Evolutionary conservation across 1,140 invertebrate genomes (phyloP).

Genomic region (Diorhabda elongata): DNA sequence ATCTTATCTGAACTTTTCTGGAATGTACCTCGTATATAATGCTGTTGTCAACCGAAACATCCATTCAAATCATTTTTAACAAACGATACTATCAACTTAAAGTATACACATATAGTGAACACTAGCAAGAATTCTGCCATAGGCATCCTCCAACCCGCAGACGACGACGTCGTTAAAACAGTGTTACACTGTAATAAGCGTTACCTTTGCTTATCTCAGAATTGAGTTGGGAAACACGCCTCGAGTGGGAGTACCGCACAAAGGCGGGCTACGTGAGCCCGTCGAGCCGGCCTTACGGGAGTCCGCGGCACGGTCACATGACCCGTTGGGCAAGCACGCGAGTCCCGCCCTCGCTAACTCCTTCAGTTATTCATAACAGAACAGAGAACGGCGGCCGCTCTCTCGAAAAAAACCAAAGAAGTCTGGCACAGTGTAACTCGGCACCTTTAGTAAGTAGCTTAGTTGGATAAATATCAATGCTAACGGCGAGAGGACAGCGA

Average conservation of each 20-base stretch:
- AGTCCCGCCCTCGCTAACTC: constrained; percentile 38
- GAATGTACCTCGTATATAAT: too few species aligned
- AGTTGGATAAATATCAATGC: not conserved
- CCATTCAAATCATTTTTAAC: too few species aligned
- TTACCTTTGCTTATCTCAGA: not conserved
- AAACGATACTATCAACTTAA: too few species aligned
- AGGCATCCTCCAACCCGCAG: not conserved
- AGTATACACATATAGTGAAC: too few species aligned
- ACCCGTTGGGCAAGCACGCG: constrained; percentile 35
- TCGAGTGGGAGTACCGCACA: constrained; percentile 21
- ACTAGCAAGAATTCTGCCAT: not conserved
- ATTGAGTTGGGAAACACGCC: not conserved
- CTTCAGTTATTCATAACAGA: constrained; percentile 29
- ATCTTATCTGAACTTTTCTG: too few species aligned
- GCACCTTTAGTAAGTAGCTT: not conserved
- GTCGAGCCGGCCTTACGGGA: constrained; percentile 22
- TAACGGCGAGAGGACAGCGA: not conserved
- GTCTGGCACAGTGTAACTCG: constrained; percentile 4
- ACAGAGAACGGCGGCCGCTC: not conserved
- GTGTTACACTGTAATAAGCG: not conserved
- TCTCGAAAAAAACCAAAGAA: constrained; percentile 13
- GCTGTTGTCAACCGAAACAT: too few species aligned
- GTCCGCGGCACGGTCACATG: constrained; percentile 39
- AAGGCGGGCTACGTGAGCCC: constrained; percentile 32
- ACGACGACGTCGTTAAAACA: not conserved